Base-by-base conservation (phyloP, 2,113 vertebrate species). In the Bungarus multicinctus region DNA sequence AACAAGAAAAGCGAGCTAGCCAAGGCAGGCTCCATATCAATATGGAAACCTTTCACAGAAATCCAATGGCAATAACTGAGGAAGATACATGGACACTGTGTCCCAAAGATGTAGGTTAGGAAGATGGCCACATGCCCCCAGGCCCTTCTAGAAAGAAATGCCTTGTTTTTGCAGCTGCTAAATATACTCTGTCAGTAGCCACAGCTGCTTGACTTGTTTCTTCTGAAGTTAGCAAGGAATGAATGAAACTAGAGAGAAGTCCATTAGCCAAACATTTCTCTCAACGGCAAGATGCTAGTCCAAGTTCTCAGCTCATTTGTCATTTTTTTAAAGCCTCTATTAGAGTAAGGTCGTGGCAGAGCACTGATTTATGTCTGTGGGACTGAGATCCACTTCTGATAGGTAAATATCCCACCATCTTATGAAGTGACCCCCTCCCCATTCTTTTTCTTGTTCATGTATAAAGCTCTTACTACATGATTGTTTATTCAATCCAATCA, bases 41-140 rank as follows among this genome's bases (percentile, higher is more conserved):
- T 94, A 96, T 95, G 95, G 94, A 95, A 93, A 93, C 92, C 93
- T 95, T n/a, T 20, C 89, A 91, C 87, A 0, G 60, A 93, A 93
- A 91, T 95, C 93, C 94, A 58, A 89, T 91, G 96, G 94, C 95
- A 95, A 27, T 97, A 97, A 97, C 97, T 96, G 96, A 96, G 90
- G 6, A 9, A 34, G 88, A 43, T 34, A 89, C n/a, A 89, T 23
- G 93, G 94, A 96, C 97, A 96, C 96, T 97, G 90, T 93, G 92
- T 96, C 96, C 95, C 96, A 94, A 96, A 97, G 96, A 95, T 95
- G 95, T 96, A 96, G 96, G 96, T 97, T 96, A 95, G 92, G 91
- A 96, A 97, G 88, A 87, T 91, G 85, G 23, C 92, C 94, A 90
- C 92, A 94, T 4, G 88, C 18, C 39, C 20, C 34, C 89, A 94